These are phyloP conservation scores for Sinella curviseta DNA, from an alignment of 1,140 invertebrate genomes.

Conservation along the genomic window DNA sequence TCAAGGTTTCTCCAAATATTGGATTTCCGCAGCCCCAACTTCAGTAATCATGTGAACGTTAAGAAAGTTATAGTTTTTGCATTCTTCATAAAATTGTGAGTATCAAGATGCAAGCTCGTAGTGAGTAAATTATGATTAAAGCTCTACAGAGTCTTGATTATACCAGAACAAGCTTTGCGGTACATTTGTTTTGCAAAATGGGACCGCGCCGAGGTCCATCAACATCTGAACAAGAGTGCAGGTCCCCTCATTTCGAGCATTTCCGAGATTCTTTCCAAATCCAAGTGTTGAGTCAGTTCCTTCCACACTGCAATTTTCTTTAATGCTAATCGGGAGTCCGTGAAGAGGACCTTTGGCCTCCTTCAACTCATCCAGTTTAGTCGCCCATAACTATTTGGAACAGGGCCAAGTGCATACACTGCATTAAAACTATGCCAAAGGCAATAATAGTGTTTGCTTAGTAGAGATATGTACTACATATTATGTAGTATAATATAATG, in stretches of 20 bases:
- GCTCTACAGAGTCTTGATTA: no score
- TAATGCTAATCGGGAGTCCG: conserved; percentile 52
- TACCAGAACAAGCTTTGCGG: conserved; percentile 51
- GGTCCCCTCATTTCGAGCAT: conserved; percentile 48
- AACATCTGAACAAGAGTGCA: conserved; percentile 50
- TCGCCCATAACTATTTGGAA: conserved; percentile 50
- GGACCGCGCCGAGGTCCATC: conserved; percentile 52
- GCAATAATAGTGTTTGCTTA: conserved; percentile 16
- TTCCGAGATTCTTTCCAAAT: conserved; percentile 51
- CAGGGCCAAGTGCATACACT: no score
- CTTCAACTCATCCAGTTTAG: conserved; percentile 46
- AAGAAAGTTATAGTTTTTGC: background rate
- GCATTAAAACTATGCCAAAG: conserved; percentile 14
- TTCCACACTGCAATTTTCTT: conserved; percentile 50
- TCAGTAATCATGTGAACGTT: no score
- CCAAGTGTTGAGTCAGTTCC: conserved; percentile 56
- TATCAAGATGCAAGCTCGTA: no score
- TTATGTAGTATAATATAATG: no score
- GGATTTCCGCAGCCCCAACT: conserved; percentile 50
- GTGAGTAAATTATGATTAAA: background rate
- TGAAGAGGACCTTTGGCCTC: conserved; percentile 48
- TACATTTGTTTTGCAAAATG: conserved; percentile 57
- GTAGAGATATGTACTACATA: no score
- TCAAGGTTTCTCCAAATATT: conserved; percentile 49
- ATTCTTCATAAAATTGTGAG: no score